A percentile compares a stretch with the other conserved stretches of the same genome.
These are phyloP conservation scores for Mixornis gularis DNA, from an alignment of 2,113 vertebrate species.

Conservation along the genomic window DNA sequence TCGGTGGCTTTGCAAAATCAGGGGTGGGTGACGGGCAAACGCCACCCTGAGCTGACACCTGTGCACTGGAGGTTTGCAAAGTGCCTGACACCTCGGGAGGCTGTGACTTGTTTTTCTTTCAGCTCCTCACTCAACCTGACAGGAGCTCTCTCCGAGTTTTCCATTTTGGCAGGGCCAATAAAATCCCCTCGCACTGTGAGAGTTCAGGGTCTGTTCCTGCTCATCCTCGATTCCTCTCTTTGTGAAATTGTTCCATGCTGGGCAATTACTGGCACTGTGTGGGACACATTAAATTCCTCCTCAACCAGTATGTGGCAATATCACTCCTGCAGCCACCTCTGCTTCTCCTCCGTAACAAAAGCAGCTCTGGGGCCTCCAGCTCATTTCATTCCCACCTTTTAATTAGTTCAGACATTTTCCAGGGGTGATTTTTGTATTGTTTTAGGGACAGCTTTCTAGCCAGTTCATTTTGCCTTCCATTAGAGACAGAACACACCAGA, in stretches of 20 bases:
- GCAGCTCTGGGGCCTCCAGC: not conserved
- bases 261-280: not conserved
- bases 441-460: not conserved
- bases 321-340: not conserved
- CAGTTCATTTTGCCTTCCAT: not conserved
- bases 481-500: not conserved
- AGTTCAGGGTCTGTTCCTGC: not conserved
- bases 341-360: not conserved
- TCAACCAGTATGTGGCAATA: not conserved
- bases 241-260: not conserved
- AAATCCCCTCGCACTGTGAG: not conserved
- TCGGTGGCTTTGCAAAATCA: not conserved
- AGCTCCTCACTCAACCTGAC: conserved; percentile 38
- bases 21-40: not conserved
- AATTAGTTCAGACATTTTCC: conserved; percentile 12
- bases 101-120: conserved; percentile 23
- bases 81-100: not conserved
- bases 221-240: not conserved
- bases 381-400: not conserved
- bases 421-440: not conserved
- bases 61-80: not conserved
- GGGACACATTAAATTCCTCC: not conserved
- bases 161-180: not conserved
- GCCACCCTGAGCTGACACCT: conserved; percentile 13
- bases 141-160: not conserved